Conservation (phyloP, 2,113 vertebrate genomes). For the Callopanchax toddi region DNA sequence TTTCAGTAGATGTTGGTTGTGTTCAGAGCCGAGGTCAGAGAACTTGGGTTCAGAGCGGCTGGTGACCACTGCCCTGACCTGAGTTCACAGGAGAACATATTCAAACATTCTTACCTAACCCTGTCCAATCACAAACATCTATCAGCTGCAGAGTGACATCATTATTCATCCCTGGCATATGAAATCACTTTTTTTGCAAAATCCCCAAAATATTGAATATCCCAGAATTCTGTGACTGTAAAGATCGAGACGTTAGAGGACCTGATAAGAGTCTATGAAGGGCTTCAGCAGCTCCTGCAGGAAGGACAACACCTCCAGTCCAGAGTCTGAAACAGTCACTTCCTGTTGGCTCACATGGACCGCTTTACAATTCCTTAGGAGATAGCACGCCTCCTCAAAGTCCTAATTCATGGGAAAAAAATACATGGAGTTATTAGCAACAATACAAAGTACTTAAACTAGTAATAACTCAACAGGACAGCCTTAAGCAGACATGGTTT, state of each 20-base stretch:
- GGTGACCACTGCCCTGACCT: no score
- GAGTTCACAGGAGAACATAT: no score
- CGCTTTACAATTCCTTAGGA: constrained; percentile 85
- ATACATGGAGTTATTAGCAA: neutral
- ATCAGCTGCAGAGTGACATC: no score
- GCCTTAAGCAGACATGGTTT: neutral
- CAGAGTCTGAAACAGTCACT: constrained; percentile 78
- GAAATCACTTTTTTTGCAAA: no score
- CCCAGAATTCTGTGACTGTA: neutral
- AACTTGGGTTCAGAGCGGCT: no score
- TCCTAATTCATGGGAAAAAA: constrained; percentile 79
- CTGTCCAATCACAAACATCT: no score
- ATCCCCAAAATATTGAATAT: no score
- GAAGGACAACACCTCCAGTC: constrained; percentile 78
- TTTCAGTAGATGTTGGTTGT: no score
- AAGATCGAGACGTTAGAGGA: constrained; percentile 45
- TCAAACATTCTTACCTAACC: no score
- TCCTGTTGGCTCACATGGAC: constrained; percentile 76
- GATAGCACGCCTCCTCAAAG: constrained; percentile 91
- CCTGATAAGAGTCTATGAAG: constrained; percentile 92
- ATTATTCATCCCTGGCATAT: no score
- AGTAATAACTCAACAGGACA: neutral
- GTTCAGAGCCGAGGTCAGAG: no score
- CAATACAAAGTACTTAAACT: neutral
- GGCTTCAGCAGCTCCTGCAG: constrained; percentile 86